phyloP scores from a whole-genome alignment of 2,888 invertebrate species.

The Aleiodes testaceus region DNA sequence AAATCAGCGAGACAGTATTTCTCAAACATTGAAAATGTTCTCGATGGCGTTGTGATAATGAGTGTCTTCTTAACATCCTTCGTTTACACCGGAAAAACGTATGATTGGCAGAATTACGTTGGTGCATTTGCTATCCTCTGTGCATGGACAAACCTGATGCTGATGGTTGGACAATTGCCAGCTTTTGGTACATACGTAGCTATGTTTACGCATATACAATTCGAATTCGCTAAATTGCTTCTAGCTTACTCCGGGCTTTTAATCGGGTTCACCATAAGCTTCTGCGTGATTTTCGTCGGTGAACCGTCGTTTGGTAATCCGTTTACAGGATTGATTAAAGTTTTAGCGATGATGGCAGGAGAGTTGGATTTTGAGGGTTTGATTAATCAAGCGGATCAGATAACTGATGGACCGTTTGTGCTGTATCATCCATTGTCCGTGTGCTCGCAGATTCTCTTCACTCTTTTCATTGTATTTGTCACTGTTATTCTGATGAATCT shows the following conservation, averaged over 20 bases:
- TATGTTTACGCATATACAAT: slow-evolving; percentile 73
- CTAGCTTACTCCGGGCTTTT: slow-evolving; percentile 71
- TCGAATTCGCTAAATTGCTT: slow-evolving; percentile 71
- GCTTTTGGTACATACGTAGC: slow-evolving; percentile 74
- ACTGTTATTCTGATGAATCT: slow-evolving; percentile 88
- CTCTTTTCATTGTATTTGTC: not conserved
- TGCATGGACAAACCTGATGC: slow-evolving; percentile 72
- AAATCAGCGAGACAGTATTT: slow-evolving; percentile 69
- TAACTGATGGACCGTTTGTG: slow-evolving; percentile 61
- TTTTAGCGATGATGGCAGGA: slow-evolving; percentile 72
- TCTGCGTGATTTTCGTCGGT: slow-evolving; percentile 71
- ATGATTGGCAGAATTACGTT: slow-evolving; percentile 71
- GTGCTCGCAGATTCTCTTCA: slow-evolving; percentile 66
- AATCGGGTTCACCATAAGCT: slow-evolving; percentile 73
- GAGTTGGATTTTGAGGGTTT: slow-evolving; percentile 70
- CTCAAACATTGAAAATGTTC: slow-evolving; percentile 69
- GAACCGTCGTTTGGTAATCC: slow-evolving; percentile 69
- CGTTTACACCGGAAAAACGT: slow-evolving; percentile 66
- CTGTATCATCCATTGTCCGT: slow-evolving; percentile 68
- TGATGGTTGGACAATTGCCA: slow-evolving; percentile 73
- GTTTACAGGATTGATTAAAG: slow-evolving; percentile 69
- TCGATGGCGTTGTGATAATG: slow-evolving; percentile 66
- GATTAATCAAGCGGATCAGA: slow-evolving; percentile 63
- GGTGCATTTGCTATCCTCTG: slow-evolving; percentile 72
- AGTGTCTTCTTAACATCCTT: slow-evolving; percentile 69